phyloP scores from a whole-genome alignment of 2,888 invertebrate genomes.

The Orthonevra nobilis region DNA sequence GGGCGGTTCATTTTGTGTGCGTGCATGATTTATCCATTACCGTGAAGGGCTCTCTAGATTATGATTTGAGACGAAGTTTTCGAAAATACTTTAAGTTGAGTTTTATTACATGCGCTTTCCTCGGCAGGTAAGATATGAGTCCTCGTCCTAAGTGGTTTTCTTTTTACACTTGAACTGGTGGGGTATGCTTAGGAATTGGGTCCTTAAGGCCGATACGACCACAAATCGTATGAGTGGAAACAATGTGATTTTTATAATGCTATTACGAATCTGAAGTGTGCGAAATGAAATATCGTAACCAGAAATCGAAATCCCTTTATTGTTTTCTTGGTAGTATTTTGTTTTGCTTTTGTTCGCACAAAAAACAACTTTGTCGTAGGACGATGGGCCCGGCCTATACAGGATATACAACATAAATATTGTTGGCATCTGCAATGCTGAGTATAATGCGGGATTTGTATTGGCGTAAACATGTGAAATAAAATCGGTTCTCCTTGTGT shows the following conservation, averaged over 20 bases:
- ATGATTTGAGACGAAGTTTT: constrained; percentile 3
- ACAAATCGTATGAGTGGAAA: constrained; percentile 21
- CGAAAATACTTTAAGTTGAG: constrained; percentile 15
- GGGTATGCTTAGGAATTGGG: not conserved
- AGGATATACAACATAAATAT: constrained; percentile 20
- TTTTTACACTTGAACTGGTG: not conserved
- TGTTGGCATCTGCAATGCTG: constrained; percentile 1
- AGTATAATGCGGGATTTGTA: constrained; percentile 9
- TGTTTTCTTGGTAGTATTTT: constrained; percentile 5
- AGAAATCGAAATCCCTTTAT: constrained; percentile 41
- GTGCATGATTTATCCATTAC: constrained; percentile 36
- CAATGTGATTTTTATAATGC: constrained; percentile 31
- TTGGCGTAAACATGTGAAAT: constrained; percentile 19
- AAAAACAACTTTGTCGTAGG: too few species aligned
- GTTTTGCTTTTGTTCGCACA: not conserved
- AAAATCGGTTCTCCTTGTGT: constrained; percentile 7
- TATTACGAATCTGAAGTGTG: constrained; percentile 2
- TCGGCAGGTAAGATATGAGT: constrained; percentile 22
- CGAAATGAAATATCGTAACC: constrained; percentile 36
- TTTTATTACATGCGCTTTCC: constrained; percentile 30
- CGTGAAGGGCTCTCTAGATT: not conserved
- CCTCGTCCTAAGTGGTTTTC: constrained; percentile 9
- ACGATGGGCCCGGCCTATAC: too few species aligned
- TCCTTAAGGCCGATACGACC: constrained; percentile 12
- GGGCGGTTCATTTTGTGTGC: too few species aligned